A percentile compares a stretch with the other conserved stretches of the same genome.
Conservation (phyloP, 1,140 invertebrate species). For the Ephestia elutella region DNA sequence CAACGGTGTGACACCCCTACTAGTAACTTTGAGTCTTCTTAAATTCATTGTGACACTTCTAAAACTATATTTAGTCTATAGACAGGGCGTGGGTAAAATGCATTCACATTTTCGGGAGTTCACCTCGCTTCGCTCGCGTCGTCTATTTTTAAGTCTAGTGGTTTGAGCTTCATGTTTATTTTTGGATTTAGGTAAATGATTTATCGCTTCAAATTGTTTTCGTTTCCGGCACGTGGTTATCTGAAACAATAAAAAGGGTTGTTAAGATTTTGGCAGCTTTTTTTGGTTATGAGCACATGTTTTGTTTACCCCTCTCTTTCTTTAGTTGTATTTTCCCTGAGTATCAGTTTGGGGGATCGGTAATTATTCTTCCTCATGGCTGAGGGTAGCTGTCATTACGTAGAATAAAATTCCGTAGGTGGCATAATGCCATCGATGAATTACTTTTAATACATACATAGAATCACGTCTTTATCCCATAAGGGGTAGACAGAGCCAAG, state of each 20-base stretch:
- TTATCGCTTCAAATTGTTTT: not conserved
- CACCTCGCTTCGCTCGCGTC: not conserved
- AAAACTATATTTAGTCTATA: conserved; percentile 33
- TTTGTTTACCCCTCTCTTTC: no score
- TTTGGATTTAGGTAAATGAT: not conserved
- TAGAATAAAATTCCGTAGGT: no score
- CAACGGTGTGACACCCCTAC: conserved; percentile 51
- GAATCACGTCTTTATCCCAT: no score
- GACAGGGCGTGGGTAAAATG: conserved; percentile 20
- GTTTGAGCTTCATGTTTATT: not conserved
- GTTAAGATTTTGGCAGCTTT: not conserved
- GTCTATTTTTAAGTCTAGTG: not conserved
- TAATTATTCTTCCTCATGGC: no score
- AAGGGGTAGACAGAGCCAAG: no score
- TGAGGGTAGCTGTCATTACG: no score
- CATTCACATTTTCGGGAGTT: conserved; percentile 22
- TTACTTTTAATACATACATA: no score
- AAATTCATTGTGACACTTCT: conserved; percentile 25
- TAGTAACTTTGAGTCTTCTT: conserved; percentile 45
- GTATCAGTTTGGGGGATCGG: no score
- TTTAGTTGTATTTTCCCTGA: no score
- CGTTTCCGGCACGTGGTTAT: not conserved
- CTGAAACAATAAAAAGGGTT: not conserved
- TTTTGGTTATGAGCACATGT: no score
- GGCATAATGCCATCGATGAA: no score